phyloP scores from a whole-genome alignment of 2,888 invertebrate species.

The Empis livida region DNA sequence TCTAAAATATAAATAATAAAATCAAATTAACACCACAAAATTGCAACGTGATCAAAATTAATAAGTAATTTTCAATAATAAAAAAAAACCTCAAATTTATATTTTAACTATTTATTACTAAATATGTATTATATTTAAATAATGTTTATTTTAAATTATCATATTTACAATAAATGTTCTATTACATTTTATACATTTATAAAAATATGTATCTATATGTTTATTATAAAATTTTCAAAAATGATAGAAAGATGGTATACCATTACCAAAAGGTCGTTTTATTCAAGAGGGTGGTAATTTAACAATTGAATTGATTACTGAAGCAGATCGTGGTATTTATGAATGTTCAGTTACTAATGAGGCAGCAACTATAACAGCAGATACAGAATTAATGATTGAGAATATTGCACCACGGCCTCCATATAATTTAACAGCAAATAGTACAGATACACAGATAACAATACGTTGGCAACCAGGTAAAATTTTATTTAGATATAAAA shows the following conservation, averaged over 20 bases:
- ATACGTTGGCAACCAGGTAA: conserved; percentile 66
- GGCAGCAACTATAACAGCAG: conserved; percentile 69
- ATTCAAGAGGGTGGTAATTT: conserved; percentile 62
- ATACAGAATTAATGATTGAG: conserved; percentile 69
- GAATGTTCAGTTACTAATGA: conserved; percentile 76
- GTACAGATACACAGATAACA: conserved; percentile 56
- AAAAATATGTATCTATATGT: too few species aligned
- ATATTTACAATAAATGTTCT: too few species aligned
- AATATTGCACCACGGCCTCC: conserved; percentile 86
- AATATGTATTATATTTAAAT: too few species aligned
- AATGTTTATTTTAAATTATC: too few species aligned
- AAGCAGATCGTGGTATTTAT: conserved; percentile 77
- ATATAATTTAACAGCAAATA: conserved; percentile 67
- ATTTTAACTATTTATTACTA: too few species aligned
- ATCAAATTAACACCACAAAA: too few species aligned
- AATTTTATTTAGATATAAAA: not conserved
- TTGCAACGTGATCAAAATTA: too few species aligned
- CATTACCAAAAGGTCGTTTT: conserved; percentile 54
- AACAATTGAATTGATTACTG: conserved; percentile 66
- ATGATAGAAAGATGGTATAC: conserved; percentile 57
- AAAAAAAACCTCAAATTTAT: too few species aligned
- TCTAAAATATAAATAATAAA: too few species aligned
- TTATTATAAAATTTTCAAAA: too few species aligned
- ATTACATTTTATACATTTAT: too few species aligned
- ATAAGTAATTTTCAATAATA: too few species aligned